phyloP scores from a whole-genome alignment of 2,797 vertebrate genomes.

The Myotis pilosus region DNA sequence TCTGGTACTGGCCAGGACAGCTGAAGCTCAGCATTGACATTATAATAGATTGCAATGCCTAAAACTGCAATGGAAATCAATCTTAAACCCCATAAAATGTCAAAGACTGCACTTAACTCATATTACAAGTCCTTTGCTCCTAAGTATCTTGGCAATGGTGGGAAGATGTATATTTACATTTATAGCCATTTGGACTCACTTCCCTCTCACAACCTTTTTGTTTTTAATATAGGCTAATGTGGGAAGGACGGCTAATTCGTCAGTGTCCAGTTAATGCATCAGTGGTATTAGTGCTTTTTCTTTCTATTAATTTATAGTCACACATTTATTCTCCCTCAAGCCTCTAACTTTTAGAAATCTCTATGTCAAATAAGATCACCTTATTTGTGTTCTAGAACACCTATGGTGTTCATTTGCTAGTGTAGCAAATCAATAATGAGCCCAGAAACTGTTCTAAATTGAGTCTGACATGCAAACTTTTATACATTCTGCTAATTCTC shows the following conservation, averaged over 20 bases:
- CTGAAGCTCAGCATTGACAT: slow-evolving; percentile 87
- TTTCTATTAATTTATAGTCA: neutral
- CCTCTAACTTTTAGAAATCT: neutral
- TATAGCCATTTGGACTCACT: neutral
- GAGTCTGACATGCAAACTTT: neutral
- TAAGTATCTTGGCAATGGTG: slow-evolving; percentile 61
- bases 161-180: slow-evolving; percentile 24
- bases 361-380: neutral
- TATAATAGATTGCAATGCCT: slow-evolving; percentile 78
- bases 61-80: slow-evolving; percentile 57
- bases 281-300: neutral
- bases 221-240: slow-evolving; percentile 42
- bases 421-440: neutral
- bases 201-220: slow-evolving; percentile 24
- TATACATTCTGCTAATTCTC: neutral
- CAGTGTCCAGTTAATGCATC: slow-evolving; percentile 65
- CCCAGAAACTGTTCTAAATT: neutral
- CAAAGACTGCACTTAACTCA: neutral
- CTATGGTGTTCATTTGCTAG: neutral
- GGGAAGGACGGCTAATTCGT: slow-evolving; percentile 44
- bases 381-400: neutral
- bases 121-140: slow-evolving; percentile 60
- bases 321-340: neutral
- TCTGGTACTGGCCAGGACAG: slow-evolving; percentile 91
- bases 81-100: slow-evolving; percentile 51